Evolutionary conservation across 2,888 invertebrate genomes (phyloP), one percentile per base, ranked within the genome.

Genomic region (Bedellia somnulentella): DNA sequence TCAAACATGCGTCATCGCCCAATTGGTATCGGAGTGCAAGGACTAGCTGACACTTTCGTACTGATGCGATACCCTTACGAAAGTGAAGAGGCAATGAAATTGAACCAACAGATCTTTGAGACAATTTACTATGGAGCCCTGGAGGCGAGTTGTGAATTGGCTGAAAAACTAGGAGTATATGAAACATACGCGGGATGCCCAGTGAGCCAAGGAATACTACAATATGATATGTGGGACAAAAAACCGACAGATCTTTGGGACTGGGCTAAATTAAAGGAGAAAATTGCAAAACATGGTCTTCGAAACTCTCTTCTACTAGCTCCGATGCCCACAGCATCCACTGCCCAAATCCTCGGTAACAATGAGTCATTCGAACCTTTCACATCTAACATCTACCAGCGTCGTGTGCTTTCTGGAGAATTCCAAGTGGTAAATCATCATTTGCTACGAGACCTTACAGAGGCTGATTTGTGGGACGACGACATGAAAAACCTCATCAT

Each of bases 251-350:
- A 87, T 42, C 76, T 93, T 4, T 95, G 94, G 89, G 81, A 99
- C 57, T 99, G 99, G 99, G 50, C 70, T 2, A 68, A 52, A 5
- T 73, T 99, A 11, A 93, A 93, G 60, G 79, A 75, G 28, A 89
- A 88, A 54, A 96, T 99, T 43, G 84, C 88, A 1, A 79, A 87
- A 64, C 81, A 92, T 63, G 99, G 99, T 6, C 76, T 98, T 0
- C 79, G 98, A 33, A 99, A 99, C 71, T 96, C 96, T 2, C 75
- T 97, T 15, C 73, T 99, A 12, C 44, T 98, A 38, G 97, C 98
- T 0, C 97, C 97, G 1, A 99, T 99, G 98, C 98, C 98, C 1
- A 99, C 98, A 4, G 97, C 98, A 5, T 96, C 97, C 1, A 99
- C 98, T 0, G 98, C 99, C 2, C 98, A 99, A 70, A 99, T 99